phyloP scores from a whole-genome alignment of 1,140 invertebrate genomes.

The Aphelenchoides besseyi region DNA sequence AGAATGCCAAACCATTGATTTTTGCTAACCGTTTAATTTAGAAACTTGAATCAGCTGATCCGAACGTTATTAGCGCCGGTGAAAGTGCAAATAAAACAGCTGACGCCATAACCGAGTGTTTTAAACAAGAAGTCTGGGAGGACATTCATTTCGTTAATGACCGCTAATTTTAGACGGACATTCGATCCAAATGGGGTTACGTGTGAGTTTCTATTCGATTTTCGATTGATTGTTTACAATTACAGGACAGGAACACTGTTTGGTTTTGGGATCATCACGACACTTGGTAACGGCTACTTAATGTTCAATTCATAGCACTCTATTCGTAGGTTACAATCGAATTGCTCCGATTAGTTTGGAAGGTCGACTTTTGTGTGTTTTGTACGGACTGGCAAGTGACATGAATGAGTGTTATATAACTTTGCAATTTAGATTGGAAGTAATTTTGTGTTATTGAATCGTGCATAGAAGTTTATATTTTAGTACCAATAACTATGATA shows the following conservation, averaged over 20 bases:
- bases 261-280: conserved; percentile 62
- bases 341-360: conserved; percentile 58
- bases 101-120: conserved; percentile 22
- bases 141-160: conserved; percentile 39
- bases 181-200: conserved; percentile 44
- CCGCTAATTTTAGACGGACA: conserved; percentile 35
- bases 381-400: conserved; percentile 52
- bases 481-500: conserved; percentile 40
- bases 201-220: too few species aligned
- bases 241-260: conserved; percentile 60
- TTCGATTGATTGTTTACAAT: too few species aligned
- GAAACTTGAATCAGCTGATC: neutral
- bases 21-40: neutral
- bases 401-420: conserved; percentile 48
- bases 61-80: conserved; percentile 9
- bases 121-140: conserved; percentile 25
- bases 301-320: neutral
- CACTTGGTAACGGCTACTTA: conserved; percentile 45
- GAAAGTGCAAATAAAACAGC: conserved; percentile 13
- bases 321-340: conserved; percentile 56
- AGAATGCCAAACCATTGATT: neutral
- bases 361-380: conserved; percentile 58
- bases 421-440: neutral
- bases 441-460: neutral
- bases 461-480: conserved; percentile 2